A percentile compares a stretch with the other conserved stretches of the same genome.
phyloP scores from a whole-genome alignment of 2,113 vertebrate genomes.

The Charadrius vociferus region DNA sequence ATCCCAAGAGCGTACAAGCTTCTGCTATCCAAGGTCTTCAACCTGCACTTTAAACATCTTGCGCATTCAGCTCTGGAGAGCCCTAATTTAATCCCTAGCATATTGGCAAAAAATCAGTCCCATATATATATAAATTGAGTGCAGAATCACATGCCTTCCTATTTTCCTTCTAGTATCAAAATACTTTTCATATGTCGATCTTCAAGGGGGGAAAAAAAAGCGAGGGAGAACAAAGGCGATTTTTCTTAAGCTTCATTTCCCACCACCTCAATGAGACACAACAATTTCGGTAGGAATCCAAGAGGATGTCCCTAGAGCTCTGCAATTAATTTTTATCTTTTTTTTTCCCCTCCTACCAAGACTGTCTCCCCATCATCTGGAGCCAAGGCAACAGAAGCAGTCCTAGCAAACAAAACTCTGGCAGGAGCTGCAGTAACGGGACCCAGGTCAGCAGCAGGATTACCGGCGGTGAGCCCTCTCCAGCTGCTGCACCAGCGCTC shows the following conservation, averaged over 20 bases:
- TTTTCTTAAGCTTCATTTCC: background rate
- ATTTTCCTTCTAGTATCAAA: background rate
- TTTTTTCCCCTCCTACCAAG: background rate
- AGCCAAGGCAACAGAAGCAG: background rate
- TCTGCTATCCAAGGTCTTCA: background rate
- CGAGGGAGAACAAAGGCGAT: background rate
- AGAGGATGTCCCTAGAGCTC: background rate
- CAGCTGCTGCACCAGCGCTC: background rate
- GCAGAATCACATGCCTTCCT: background rate
- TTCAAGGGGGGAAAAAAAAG: background rate
- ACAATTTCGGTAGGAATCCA: background rate
- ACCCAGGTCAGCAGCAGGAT: background rate
- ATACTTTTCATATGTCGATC: background rate
- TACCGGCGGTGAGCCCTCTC: background rate
- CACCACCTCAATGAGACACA: background rate
- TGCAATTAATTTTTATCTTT: background rate
- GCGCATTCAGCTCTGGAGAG: background rate
- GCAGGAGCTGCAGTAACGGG: background rate
- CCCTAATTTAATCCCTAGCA: background rate
- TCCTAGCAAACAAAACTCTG: background rate
- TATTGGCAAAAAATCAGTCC: background rate
- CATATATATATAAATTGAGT: background rate
- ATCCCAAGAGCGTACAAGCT: background rate
- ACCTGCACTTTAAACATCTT: background rate
- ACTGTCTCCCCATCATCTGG: background rate